phyloP scores from a whole-genome alignment of 2,113 vertebrate genomes.

The Tursiops truncatus region DNA sequence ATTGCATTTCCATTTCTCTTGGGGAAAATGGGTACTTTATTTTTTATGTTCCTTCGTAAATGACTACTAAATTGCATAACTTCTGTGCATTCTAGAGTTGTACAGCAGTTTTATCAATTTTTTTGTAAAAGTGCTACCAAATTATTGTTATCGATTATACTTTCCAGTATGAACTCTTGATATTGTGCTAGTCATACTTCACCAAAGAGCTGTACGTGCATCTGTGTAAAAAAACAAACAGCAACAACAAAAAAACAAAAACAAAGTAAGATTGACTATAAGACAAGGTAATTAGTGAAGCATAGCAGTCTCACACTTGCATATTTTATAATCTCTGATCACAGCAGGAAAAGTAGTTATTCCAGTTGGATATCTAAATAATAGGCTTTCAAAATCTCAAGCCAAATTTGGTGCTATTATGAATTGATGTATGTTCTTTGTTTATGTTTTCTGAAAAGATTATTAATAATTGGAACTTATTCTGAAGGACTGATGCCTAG shows the following conservation, averaged over 20 bases:
- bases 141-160: slow-evolving; percentile 60
- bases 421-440: slow-evolving; percentile 39
- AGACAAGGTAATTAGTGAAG: slow-evolving; percentile 72
- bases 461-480: slow-evolving; percentile 45
- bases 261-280: slow-evolving; percentile 66
- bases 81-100: slow-evolving; percentile 31
- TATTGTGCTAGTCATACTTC: slow-evolving; percentile 31
- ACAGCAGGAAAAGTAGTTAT: slow-evolving; percentile 64
- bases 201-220: slow-evolving; percentile 17
- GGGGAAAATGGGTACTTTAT: slow-evolving; percentile 67
- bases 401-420: slow-evolving; percentile 58
- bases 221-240: slow-evolving; percentile 57
- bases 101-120: neutral
- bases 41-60: slow-evolving; percentile 61
- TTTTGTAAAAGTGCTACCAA: slow-evolving; percentile 49
- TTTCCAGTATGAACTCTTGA: slow-evolving; percentile 53
- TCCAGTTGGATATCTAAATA: slow-evolving; percentile 62
- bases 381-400: slow-evolving; percentile 70
- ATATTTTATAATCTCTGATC: slow-evolving; percentile 76
- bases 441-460: slow-evolving; percentile 41
- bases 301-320: slow-evolving; percentile 54
- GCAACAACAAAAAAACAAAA: neutral
- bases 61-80: slow-evolving; percentile 54
- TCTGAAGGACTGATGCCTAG: slow-evolving; percentile 1
- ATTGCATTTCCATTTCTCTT: slow-evolving; percentile 73